phyloP scores from a whole-genome alignment of 2,113 vertebrate genomes.

The Chamaetylas fuelleborni region DNA sequence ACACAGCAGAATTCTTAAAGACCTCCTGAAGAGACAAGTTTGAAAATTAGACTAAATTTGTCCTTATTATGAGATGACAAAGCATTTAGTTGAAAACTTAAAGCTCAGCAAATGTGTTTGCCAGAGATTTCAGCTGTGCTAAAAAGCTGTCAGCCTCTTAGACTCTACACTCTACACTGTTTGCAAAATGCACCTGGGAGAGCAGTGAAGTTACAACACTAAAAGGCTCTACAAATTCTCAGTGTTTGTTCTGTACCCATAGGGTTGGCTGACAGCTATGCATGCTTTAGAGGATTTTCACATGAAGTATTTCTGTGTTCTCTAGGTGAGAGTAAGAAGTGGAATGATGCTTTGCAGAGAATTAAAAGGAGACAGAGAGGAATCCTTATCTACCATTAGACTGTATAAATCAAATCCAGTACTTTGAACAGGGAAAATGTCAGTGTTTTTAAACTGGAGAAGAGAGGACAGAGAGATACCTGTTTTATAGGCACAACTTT shows the following conservation, averaged over 20 bases:
- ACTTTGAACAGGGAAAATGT: not conserved
- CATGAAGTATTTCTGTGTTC: not conserved
- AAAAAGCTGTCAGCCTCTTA: not conserved
- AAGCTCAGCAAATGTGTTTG: constrained; percentile 27
- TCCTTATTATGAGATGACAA: constrained; percentile 40
- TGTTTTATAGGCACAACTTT: not conserved
- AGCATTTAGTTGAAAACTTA: constrained; percentile 21
- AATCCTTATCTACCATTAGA: not conserved
- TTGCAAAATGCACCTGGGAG: constrained; percentile 19
- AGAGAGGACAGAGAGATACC: not conserved
- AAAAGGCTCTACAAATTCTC: not conserved
- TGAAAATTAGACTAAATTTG: constrained; percentile 21
- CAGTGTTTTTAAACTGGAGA: not conserved
- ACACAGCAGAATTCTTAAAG: not conserved
- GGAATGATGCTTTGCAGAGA: not conserved
- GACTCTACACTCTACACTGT: not conserved
- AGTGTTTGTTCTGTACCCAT: not conserved
- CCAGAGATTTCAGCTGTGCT: constrained; percentile 1
- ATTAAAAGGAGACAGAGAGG: not conserved
- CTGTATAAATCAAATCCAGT: not conserved
- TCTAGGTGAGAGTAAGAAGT: not conserved
- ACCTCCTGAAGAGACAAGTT: not conserved
- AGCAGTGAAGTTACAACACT: not conserved
- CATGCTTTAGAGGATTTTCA: not conserved
- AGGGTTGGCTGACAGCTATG: not conserved